Evolutionary conservation across 2,113 vertebrate genomes (phyloP).

Genomic region (Barnardius zonarius): DNA sequence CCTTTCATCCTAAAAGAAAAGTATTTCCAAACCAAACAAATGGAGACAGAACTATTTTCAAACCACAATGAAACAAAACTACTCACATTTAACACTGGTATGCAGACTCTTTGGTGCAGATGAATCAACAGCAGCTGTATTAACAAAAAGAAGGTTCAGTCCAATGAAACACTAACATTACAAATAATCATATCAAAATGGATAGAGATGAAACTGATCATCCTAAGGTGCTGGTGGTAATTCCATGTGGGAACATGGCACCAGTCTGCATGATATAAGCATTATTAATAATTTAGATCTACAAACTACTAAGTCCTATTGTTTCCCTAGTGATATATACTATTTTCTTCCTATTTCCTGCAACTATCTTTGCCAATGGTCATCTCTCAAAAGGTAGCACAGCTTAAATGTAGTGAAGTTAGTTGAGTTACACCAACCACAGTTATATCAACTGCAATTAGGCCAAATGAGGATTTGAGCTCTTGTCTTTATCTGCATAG

Average conservation of each 20-base stretch:
- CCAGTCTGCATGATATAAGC: not conserved
- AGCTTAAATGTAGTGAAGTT: not conserved
- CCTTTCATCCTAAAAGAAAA: constrained; percentile 22
- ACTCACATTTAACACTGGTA: constrained; percentile 68
- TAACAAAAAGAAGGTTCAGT: constrained; percentile 50
- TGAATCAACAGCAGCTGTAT: constrained; percentile 70
- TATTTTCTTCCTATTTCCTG: not conserved
- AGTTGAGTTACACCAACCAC: not conserved
- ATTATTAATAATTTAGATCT: not conserved
- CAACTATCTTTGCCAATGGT: not conserved
- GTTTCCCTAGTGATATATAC: not conserved
- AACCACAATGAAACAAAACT: constrained; percentile 35
- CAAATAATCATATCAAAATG: not conserved
- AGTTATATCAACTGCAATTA: not conserved
- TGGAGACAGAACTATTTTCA: constrained; percentile 22
- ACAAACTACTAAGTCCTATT: not conserved
- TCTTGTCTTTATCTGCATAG: not conserved
- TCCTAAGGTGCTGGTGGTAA: not conserved
- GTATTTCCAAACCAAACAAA: constrained; percentile 67
- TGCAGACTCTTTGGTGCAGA: constrained; percentile 59
- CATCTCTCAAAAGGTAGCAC: not conserved
- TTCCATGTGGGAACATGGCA: not conserved
- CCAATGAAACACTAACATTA: not conserved
- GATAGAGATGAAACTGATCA: not conserved
- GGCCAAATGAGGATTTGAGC: not conserved